Evolutionary conservation across 1,140 invertebrate genomes (phyloP).

Genomic region (Drosophila sulfurigaster): DNA sequence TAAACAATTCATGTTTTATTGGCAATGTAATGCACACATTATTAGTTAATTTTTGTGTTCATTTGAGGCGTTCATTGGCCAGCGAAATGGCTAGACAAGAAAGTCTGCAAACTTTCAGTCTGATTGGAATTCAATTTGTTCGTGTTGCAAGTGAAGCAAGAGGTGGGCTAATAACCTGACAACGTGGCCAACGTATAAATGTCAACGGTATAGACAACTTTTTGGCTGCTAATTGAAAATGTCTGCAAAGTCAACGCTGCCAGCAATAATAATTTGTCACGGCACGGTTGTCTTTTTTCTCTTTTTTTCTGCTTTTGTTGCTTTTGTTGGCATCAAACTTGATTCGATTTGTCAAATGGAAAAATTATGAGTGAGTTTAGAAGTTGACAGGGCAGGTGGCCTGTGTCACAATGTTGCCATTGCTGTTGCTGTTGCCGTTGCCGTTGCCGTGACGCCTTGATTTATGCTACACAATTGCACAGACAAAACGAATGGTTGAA

Average conservation of each 20-base stretch:
- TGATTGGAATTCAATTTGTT: conserved; percentile 51
- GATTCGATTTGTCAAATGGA: conserved; percentile 42
- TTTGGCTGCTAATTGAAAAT: conserved; percentile 65
- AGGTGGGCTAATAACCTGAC: conserved; percentile 26
- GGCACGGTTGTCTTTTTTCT: background rate
- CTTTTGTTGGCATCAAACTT: background rate
- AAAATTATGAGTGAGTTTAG: conserved; percentile 39
- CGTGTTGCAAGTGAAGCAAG: background rate
- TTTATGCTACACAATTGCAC: conserved; percentile 39
- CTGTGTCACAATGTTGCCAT: background rate
- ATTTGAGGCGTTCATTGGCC: background rate
- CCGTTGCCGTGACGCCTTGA: conserved; percentile 41
- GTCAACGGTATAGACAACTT: conserved; percentile 41
- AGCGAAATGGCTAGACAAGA: conserved; percentile 15
- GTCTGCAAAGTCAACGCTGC: conserved; percentile 60
- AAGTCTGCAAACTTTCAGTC: conserved; percentile 66
- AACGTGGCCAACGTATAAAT: conserved; percentile 28
- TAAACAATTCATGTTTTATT: background rate
- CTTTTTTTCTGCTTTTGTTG: background rate
- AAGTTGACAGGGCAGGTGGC: conserved; percentile 35
- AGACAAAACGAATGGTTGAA: background rate
- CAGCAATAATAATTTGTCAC: conserved; percentile 40
- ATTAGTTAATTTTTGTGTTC: conserved; percentile 3
- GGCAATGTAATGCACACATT: background rate
- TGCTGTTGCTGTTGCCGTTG: conserved; percentile 22